Conservation (phyloP, 2,888 invertebrate species). For the Brenthis daphne region DNA sequence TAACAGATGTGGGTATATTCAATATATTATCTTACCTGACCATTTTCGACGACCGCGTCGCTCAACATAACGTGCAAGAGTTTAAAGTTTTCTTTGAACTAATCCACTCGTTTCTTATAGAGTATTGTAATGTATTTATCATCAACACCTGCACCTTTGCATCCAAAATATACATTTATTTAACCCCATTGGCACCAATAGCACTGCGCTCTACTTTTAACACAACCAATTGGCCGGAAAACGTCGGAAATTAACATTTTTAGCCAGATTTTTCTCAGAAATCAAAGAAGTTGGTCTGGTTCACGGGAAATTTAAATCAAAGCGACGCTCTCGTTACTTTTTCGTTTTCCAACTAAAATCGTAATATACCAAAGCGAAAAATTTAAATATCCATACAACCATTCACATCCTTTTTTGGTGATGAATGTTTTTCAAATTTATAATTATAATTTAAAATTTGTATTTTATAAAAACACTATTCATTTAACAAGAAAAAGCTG, state of each 20-base stretch:
- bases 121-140: neutral
- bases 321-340: slow-evolving; percentile 16
- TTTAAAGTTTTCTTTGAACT: slow-evolving; percentile 5
- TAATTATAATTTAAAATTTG: too few relatives aligned
- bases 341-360: slow-evolving; percentile 11
- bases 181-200: slow-evolving; percentile 47
- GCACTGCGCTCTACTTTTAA: slow-evolving; percentile 46
- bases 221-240: slow-evolving; percentile 43
- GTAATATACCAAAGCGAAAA: neutral
- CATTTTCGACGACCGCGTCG: slow-evolving; percentile 42
- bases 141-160: slow-evolving; percentile 17
- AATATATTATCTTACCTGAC: slow-evolving; percentile 23
- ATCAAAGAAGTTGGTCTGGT: slow-evolving; percentile 21
- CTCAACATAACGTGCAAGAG: slow-evolving; percentile 38
- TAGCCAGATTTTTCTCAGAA: slow-evolving; percentile 46
- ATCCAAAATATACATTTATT: slow-evolving; percentile 37
- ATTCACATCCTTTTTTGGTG: too few relatives aligned
- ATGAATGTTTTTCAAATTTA: too few relatives aligned
- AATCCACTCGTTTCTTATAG: slow-evolving; percentile 6
- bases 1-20: too few relatives aligned
- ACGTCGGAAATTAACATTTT: slow-evolving; percentile 41
- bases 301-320: slow-evolving; percentile 22
- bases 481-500: too few relatives aligned
- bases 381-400: neutral
- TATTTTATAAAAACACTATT: too few relatives aligned